Conservation (phyloP, 2,888 invertebrate species). For the Nomada hirtipes region DNA sequence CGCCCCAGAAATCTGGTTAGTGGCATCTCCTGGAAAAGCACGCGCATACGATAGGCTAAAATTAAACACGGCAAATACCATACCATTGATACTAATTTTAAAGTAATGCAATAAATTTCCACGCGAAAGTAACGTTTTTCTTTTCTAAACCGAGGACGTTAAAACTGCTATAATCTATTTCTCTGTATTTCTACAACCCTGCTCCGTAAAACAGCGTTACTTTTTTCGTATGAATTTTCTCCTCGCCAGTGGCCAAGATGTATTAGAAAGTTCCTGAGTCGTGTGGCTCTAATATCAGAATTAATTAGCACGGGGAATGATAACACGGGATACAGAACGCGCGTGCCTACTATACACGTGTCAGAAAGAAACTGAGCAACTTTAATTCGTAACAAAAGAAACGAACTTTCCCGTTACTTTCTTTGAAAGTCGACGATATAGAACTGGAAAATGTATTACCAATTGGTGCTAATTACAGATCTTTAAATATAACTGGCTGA, state of each 20-base stretch:
- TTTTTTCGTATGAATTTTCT: conserved; percentile 1
- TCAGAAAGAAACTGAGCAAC: background rate
- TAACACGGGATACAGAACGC: background rate
- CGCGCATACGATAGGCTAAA: conserved; percentile 23
- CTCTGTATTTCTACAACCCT: background rate
- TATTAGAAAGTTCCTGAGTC: conserved; percentile 39
- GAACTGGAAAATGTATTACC: conserved; percentile 8
- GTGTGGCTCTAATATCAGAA: conserved; percentile 20
- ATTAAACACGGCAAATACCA: conserved; percentile 35
- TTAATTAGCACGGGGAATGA: conserved; percentile 28
- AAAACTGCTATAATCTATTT: background rate
- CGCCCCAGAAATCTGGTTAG: conserved; percentile 17
- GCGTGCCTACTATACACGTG: background rate
- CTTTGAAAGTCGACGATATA: too few species aligned
- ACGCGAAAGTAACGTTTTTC: background rate
- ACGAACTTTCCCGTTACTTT: too few species aligned
- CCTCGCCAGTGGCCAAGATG: background rate
- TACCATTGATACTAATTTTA: background rate
- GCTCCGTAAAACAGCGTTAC: too few species aligned
- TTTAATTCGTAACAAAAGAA: background rate
- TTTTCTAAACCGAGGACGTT: background rate
- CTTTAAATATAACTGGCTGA: background rate
- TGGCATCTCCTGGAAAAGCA: conserved; percentile 3
- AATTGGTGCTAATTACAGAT: background rate
- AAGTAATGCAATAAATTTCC: background rate